Percentiles rank a stretch among this genome's conserved stretches.
phyloP scores from a whole-genome alignment of 2,113 vertebrate genomes.

The Circaetus gallicus region DNA sequence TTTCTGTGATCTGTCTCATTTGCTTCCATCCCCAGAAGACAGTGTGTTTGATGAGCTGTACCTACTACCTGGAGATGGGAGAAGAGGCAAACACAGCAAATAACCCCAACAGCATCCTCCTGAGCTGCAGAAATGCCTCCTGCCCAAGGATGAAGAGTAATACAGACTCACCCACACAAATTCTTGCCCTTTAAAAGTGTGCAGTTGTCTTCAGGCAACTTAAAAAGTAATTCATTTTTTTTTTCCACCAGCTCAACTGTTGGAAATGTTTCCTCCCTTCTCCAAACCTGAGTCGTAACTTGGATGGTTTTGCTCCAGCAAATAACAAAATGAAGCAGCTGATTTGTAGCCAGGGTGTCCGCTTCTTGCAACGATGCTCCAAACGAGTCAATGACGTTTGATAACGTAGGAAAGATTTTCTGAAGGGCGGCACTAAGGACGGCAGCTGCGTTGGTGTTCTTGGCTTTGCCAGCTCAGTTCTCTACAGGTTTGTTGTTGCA shows the following conservation, averaged over 20 bases:
- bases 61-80: neutral
- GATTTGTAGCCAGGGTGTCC: neutral
- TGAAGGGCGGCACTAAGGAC: neutral
- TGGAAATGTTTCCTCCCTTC: neutral
- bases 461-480: neutral
- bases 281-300: neutral
- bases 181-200: neutral
- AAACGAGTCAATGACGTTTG: rapidly evolving
- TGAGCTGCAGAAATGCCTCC: neutral
- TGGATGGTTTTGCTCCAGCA: neutral
- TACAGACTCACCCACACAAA: neutral
- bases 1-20: neutral
- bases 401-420: neutral
- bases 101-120: neutral
- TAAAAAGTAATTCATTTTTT: neutral
- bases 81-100: neutral
- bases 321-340: neutral
- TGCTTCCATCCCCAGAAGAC: neutral
- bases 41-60: neutral
- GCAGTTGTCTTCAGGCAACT: neutral
- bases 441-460: neutral
- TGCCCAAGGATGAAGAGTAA: neutral
- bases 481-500: neutral
- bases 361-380: neutral
- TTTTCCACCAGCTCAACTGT: neutral